Percentiles rank a stretch among this genome's conserved stretches.
phyloP scores from a whole-genome alignment of 2,113 vertebrate genomes.

The Anguilla japonica region DNA sequence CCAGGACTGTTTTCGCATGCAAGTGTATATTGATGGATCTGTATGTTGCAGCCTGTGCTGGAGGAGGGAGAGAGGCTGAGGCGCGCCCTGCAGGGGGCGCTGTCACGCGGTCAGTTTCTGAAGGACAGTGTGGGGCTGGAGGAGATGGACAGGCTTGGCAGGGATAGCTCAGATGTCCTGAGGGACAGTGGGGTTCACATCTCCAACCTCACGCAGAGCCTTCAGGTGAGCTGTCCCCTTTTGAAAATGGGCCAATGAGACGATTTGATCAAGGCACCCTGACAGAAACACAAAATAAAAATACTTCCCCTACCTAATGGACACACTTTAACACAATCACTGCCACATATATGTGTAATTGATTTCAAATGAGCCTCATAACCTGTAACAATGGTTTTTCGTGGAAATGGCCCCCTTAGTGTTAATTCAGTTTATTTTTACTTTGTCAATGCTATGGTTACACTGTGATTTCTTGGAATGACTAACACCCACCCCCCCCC shows the following conservation, averaged over 20 bases:
- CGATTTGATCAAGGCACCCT: too few species aligned
- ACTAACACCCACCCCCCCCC: neutral
- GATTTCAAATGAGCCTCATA: too few species aligned
- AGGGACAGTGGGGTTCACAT: conserved; percentile 40
- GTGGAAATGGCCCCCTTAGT: neutral
- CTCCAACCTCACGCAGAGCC: conserved; percentile 37
- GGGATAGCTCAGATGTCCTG: conserved; percentile 49
- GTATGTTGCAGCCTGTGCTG: conserved; percentile 45
- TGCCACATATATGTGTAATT: too few species aligned
- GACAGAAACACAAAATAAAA: too few species aligned
- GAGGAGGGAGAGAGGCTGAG: conserved; percentile 55
- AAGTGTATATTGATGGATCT: neutral
- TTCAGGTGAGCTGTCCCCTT: conserved; percentile 55
- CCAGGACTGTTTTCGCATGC: neutral
- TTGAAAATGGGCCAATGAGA: neutral
- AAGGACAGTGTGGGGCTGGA: conserved; percentile 54
- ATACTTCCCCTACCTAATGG: too few species aligned
- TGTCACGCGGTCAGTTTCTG: conserved; percentile 61
- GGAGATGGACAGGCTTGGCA: conserved; percentile 55
- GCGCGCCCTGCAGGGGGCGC: conserved; percentile 53
- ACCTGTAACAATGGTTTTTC: neutral
- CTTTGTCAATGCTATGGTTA: neutral
- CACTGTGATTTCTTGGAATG: neutral
- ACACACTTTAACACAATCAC: too few species aligned
- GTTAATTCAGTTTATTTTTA: neutral